A percentile compares a stretch with the other conserved stretches of the same genome.
Evolutionary conservation across 92 coral and sea anemone species (phyloP).

Genomic region (Zoanthus gigantus): DNA sequence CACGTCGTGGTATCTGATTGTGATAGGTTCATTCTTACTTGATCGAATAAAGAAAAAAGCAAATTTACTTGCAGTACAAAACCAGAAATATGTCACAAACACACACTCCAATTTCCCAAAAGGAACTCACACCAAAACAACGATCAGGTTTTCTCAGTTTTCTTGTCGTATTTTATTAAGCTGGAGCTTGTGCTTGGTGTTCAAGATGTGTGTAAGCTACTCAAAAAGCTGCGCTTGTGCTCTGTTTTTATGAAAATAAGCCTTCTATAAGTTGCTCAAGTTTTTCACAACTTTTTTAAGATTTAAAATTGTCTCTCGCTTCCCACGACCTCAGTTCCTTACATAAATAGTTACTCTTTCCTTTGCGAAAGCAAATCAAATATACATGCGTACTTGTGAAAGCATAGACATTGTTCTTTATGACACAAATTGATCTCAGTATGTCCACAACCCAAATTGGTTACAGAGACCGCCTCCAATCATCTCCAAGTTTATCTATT

Average conservation of each 20-base stretch:
- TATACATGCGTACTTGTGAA: not conserved
- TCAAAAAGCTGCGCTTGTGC: too few relatives aligned
- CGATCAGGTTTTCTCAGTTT: too few relatives aligned
- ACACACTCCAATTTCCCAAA: too few relatives aligned
- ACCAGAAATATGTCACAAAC: not conserved
- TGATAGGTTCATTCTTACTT: not conserved
- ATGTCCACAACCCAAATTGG: not conserved
- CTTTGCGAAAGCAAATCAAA: not conserved
- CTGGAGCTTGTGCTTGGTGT: too few relatives aligned
- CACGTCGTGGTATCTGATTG: not conserved
- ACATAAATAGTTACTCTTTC: not conserved
- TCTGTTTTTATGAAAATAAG: too few relatives aligned
- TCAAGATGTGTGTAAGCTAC: too few relatives aligned
- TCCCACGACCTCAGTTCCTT: not conserved
- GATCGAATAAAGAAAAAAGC: not conserved
- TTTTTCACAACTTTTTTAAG: too few relatives aligned
- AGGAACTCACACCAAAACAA: too few relatives aligned
- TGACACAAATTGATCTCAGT: constrained; percentile 1
- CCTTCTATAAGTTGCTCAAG: too few relatives aligned
- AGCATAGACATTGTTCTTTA: constrained; percentile 7
- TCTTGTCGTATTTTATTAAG: too few relatives aligned
- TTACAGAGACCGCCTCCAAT: not conserved
- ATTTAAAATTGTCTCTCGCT: not conserved
- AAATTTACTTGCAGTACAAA: not conserved
- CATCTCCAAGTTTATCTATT: not conserved